phyloP scores from a whole-genome alignment of 1,140 invertebrate species.

The Wasmannia auropunctata region DNA sequence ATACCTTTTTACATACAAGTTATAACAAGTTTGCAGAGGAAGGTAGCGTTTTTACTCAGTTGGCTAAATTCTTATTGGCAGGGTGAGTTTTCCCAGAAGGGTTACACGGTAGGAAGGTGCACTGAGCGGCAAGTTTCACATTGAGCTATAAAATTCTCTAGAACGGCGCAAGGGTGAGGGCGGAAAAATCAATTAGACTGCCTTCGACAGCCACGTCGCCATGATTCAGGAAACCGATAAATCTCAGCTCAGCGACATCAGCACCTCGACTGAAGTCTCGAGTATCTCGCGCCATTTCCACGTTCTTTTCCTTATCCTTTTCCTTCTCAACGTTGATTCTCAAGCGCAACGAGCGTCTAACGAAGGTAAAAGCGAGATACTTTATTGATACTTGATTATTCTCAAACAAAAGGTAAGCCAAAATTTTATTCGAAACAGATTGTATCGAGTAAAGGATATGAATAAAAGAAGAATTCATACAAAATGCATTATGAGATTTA shows the following conservation, averaged over 20 bases:
- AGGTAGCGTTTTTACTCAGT: constrained; percentile 50
- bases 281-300: constrained; percentile 61
- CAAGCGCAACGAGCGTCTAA: constrained; percentile 48
- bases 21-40: not conserved
- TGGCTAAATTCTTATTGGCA: constrained; percentile 60
- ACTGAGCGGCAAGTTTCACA: constrained; percentile 64
- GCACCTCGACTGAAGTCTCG: constrained; percentile 65
- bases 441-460: not conserved
- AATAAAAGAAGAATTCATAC: not conserved
- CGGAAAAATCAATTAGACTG: constrained; percentile 77
- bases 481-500: not conserved
- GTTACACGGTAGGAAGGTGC: constrained; percentile 48
- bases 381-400: constrained; percentile 6
- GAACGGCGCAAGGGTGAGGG: constrained; percentile 54
- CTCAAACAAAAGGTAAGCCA: not conserved
- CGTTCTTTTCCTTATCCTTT: constrained; percentile 43
- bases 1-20: not conserved
- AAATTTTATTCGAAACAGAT: not conserved
- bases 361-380: constrained; percentile 33
- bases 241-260: constrained; percentile 71
- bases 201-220: constrained; percentile 75
- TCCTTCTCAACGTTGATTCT: not conserved
- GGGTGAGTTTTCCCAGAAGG: constrained; percentile 56
- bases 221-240: constrained; percentile 77
- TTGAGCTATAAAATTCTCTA: constrained; percentile 71